Evolutionary conservation across 2,888 invertebrate genomes (phyloP), one percentile per base, ranked within the genome.

Genomic region (Eudasyphora cyanicolor): DNA sequence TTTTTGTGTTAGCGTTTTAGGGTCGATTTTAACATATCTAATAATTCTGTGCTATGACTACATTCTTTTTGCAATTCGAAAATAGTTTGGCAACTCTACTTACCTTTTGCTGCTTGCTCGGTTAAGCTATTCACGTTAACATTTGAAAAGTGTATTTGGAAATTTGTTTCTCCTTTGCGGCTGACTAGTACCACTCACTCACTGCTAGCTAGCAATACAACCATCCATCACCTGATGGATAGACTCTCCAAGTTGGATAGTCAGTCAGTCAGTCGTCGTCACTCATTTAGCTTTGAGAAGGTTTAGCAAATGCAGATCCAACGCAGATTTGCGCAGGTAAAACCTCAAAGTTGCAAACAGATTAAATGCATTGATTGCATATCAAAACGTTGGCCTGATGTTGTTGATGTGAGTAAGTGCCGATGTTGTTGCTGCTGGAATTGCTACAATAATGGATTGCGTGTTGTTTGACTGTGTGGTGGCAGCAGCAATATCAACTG

Each of bases 341-440:
- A 62, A 64, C 64, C 64, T 64, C 64, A 64, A 64, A 64, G 64
- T 64, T 64, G 64, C 64, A 64, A 64, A 64, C 64, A 64, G 64
- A 64, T 64, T 64, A 64, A 64, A 64, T 38, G 64, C 64, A 64
- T 64, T 64, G 64, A 64, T 64, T 64, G 64, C 64, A 64, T 64
- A 64, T 64, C 64, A 64, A 64, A 64, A 12, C 12, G 64, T 64
- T 64, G 17, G 12, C 21, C 12, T 62, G 62, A 64, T 8, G 64
- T 57, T 12, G 27, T 64, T 64, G 64, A 17, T 57, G 24, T 57
- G 64, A 21, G 62, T 62, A 17, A 32, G 29, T 29, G 21, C 21
- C 7, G 27, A 8, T 24, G 6, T 19, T 51, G 57, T 12, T 27
- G 57, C 57, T 57, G 8, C 14, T 57, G 27, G 49, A 4, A 24